These are phyloP conservation scores for Cydia amplana DNA, from an alignment of 1,140 invertebrate genomes.

Conservation along the genomic window DNA sequence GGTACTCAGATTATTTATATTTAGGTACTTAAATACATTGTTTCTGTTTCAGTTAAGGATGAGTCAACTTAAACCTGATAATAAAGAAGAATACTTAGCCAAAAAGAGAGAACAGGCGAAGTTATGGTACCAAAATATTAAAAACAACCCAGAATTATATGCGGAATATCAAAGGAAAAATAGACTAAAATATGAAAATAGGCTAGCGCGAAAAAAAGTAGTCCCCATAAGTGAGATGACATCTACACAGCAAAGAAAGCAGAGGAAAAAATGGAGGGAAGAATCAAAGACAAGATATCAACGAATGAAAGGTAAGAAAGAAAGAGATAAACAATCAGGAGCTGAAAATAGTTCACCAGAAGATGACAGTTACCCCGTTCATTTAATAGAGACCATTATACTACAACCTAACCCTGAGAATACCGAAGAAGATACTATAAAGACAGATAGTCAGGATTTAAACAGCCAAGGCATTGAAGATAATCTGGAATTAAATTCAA, in stretches of 20 bases:
- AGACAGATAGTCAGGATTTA: background rate
- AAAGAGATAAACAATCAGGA: background rate
- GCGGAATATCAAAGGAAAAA: conserved; percentile 4
- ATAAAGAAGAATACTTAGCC: background rate
- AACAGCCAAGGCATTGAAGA: background rate
- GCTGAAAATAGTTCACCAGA: background rate
- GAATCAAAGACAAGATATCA: background rate
- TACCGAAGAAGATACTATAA: background rate
- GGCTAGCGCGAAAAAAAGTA: background rate
- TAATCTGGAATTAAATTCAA: background rate
- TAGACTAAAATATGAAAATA: conserved; percentile 2
- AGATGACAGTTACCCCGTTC: no score
- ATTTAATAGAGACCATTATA: no score
- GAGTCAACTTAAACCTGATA: background rate
- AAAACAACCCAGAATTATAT: background rate
- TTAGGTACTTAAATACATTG: background rate
- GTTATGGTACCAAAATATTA: background rate
- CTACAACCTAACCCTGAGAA: background rate
- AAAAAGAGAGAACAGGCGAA: background rate
- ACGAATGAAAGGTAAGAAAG: background rate
- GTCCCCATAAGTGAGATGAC: background rate
- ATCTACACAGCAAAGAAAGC: background rate
- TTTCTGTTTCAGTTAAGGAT: background rate
- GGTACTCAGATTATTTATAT: no score
- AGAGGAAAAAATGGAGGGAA: background rate